These are phyloP conservation scores for Labeo calbasu DNA, from an alignment of 2,797 vertebrate genomes.

Conservation along the genomic window DNA sequence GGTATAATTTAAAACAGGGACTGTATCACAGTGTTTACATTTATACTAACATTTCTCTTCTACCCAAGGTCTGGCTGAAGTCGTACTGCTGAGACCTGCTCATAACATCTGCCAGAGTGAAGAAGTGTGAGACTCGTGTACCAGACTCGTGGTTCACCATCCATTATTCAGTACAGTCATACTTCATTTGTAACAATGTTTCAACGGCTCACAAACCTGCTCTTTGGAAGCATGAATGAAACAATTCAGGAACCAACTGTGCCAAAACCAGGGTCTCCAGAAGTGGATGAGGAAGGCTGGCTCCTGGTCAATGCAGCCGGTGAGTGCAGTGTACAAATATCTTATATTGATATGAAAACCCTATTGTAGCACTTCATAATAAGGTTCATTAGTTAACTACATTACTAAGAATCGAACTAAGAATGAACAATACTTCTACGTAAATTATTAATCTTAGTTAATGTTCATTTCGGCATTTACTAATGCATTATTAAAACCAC, in stretches of 20 bases:
- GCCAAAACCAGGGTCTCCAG: constrained; percentile 76
- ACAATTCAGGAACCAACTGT: constrained; percentile 68
- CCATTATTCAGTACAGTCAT: constrained; percentile 9
- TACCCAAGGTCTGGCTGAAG: constrained; percentile 15
- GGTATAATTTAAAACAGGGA: constrained; percentile 33
- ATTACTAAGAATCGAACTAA: too few species aligned
- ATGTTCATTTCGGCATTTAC: too few species aligned
- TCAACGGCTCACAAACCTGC: constrained; percentile 84
- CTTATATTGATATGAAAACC: constrained; percentile 4
- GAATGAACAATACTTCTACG: too few species aligned
- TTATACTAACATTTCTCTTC: constrained; percentile 7
- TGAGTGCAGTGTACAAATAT: constrained; percentile 66
- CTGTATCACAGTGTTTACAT: constrained; percentile 11
- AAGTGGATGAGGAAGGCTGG: constrained; percentile 89
- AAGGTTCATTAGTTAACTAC: too few species aligned
- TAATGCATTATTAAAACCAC: too few species aligned
- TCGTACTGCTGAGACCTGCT: neutral
- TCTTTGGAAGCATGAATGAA: constrained; percentile 83
- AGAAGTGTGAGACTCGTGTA: neutral
- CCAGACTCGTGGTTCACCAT: constrained; percentile 5
- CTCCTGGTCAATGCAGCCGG: constrained; percentile 89
- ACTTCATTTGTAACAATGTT: constrained; percentile 78
- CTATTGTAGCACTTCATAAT: too few species aligned
- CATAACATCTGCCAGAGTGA: neutral
- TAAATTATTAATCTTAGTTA: too few species aligned